Percentiles rank a stretch among this genome's conserved stretches.
phyloP scores from a whole-genome alignment of 2,888 invertebrate species.

The Tetranychus truncatus region DNA sequence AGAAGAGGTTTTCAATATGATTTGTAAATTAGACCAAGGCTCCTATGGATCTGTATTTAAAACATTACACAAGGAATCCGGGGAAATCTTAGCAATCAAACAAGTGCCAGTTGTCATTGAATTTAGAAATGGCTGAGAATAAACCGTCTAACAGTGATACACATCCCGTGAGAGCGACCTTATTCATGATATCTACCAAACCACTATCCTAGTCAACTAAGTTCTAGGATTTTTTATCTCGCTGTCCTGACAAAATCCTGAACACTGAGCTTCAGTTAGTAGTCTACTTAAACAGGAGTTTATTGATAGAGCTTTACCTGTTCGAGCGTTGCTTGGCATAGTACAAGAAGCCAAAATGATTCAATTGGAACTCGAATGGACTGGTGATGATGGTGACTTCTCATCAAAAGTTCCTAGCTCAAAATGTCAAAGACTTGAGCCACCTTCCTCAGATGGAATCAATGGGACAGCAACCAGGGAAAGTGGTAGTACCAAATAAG shows the following conservation, averaged over 20 bases:
- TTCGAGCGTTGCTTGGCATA: constrained; percentile 67
- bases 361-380: constrained; percentile 15
- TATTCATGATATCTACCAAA: constrained; percentile 99
- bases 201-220: constrained; percentile 94
- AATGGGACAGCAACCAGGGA: not conserved
- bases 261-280: constrained; percentile 77
- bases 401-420: constrained; percentile 50
- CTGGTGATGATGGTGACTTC: constrained; percentile 42
- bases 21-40: constrained; percentile 63
- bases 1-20: constrained; percentile 97
- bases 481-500: not conserved
- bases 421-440: constrained; percentile 16
- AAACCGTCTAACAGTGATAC: constrained; percentile 81
- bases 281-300: constrained; percentile 68
- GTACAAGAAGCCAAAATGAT: constrained; percentile 84
- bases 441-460: constrained; percentile 9
- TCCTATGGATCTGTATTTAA: constrained; percentile 89
- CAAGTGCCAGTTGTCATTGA: constrained; percentile 98
- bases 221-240: constrained; percentile 85
- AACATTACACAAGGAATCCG: constrained; percentile 92
- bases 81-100: constrained; percentile 87
- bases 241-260: constrained; percentile 61
- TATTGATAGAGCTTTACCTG: constrained; percentile 69
- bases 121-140: constrained; percentile 37
- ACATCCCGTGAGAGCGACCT: constrained; percentile 61